Conservation (phyloP, 2,113 vertebrate species). For the Mirounga angustirostris region DNA sequence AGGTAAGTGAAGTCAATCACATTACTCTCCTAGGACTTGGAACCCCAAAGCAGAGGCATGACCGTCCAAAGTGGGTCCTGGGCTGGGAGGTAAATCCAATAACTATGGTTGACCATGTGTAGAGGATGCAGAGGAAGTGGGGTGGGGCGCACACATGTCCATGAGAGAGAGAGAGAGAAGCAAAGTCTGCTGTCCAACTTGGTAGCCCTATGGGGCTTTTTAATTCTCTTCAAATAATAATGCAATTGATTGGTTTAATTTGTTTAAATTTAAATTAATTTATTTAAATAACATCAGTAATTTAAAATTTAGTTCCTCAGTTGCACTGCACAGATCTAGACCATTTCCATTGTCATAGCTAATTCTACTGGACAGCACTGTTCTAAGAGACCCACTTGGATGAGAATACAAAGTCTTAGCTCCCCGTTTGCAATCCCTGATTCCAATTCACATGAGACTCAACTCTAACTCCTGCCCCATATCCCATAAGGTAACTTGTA, state of each 20-base stretch:
- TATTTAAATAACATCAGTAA: constrained; percentile 19
- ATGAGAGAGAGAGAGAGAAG: background rate
- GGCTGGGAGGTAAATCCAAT: background rate
- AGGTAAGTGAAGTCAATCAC: background rate
- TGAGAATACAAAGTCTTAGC: background rate
- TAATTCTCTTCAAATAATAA: background rate
- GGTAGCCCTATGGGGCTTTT: background rate
- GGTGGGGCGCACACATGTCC: too few species aligned
- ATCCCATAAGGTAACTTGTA: background rate
- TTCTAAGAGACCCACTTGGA: background rate
- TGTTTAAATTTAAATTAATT: background rate
- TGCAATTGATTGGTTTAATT: background rate
- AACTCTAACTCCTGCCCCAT: background rate
- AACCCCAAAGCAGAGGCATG: background rate
- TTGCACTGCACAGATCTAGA: background rate
- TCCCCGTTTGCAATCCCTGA: background rate
- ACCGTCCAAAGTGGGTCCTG: background rate
- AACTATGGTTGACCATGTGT: background rate
- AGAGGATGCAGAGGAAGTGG: too few species aligned
- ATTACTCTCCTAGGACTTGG: background rate
- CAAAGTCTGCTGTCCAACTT: background rate
- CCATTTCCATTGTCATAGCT: background rate
- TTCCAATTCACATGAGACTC: background rate
- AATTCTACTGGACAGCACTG: background rate
- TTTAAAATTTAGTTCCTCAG: background rate